Conservation (phyloP, 2,888 invertebrate genomes). For the Perdita meconis region DNA sequence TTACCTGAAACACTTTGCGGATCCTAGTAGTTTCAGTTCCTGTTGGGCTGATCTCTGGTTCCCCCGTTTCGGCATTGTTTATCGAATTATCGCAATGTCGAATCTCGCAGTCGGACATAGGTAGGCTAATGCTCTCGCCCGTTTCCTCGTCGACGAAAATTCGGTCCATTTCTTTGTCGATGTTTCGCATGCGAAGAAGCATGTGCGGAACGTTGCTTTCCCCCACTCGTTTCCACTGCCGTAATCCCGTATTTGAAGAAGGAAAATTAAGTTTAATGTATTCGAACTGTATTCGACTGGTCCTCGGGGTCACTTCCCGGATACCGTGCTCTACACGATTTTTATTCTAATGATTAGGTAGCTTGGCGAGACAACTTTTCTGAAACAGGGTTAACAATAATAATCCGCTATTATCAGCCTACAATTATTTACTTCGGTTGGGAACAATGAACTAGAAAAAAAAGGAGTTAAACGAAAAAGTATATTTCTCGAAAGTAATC, state of each 20-base stretch:
- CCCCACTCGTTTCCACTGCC: conserved; percentile 6
- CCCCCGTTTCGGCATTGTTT: conserved; percentile 80
- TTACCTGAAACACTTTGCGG: conserved; percentile 78
- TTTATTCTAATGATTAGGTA: conserved; percentile 59
- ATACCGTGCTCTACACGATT: conserved; percentile 55
- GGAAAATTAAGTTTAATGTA: conserved; percentile 37
- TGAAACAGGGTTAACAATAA: conserved; percentile 31
- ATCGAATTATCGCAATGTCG: conserved; percentile 47
- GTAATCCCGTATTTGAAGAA: conserved; percentile 14
- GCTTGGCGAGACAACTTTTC: conserved; percentile 6
- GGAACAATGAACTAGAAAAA: background rate
- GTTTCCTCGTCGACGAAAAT: conserved; percentile 79
- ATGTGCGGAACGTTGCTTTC: background rate
- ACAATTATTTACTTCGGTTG: background rate
- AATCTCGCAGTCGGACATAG: conserved; percentile 48
- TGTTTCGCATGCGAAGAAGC: background rate
- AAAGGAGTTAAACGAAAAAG: background rate
- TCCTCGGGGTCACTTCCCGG: conserved; percentile 79
- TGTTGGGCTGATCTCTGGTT: conserved; percentile 73
- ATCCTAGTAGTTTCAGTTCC: conserved; percentile 28
- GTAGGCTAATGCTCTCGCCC: conserved; percentile 74
- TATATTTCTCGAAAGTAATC: background rate
- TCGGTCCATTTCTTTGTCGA: conserved; percentile 63
- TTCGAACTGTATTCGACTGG: conserved; percentile 30
- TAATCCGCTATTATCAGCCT: conserved; percentile 5